A percentile compares a stretch with the other conserved stretches of the same genome.
phyloP scores from a whole-genome alignment of 2,888 invertebrate genomes.

The Cryptophagus acutangulus region DNA sequence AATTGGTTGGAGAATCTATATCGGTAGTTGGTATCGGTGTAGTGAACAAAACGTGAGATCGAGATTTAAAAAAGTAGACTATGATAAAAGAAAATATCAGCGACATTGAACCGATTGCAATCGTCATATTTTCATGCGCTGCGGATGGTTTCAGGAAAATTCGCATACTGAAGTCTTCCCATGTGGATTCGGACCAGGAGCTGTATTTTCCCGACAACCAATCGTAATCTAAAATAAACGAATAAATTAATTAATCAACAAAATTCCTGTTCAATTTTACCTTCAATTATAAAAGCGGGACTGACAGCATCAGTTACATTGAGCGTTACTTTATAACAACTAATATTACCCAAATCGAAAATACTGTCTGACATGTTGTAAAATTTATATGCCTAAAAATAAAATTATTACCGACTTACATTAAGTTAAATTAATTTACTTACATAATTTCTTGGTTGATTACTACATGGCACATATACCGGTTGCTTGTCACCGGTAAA shows the following conservation, averaged over 20 bases:
- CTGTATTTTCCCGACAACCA: slow-evolving; percentile 73
- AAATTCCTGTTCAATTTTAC: too few species aligned
- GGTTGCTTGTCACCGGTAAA: slow-evolving; percentile 56
- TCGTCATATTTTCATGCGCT: slow-evolving; percentile 52
- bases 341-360: slow-evolving; percentile 53
- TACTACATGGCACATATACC: slow-evolving; percentile 46
- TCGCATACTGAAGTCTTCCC: slow-evolving; percentile 67
- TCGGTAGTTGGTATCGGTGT: slow-evolving; percentile 24
- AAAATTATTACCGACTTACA: slow-evolving; percentile 14
- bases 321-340: slow-evolving; percentile 68
- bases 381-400: slow-evolving; percentile 42
- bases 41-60: slow-evolving; percentile 49
- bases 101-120: slow-evolving; percentile 52
- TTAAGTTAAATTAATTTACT: slow-evolving; percentile 18
- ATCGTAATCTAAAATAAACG: slow-evolving; percentile 70
- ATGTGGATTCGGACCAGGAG: slow-evolving; percentile 86
- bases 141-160: slow-evolving; percentile 73
- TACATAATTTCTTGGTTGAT: slow-evolving; percentile 43
- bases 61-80: slow-evolving; percentile 52
- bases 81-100: slow-evolving; percentile 51
- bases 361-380: slow-evolving; percentile 59
- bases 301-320: slow-evolving; percentile 71
- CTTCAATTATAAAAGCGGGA: slow-evolving; percentile 73
- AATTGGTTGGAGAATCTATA: slow-evolving; percentile 31
- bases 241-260: slow-evolving; percentile 18